Conservation (phyloP, 1,140 invertebrate species). For the Holotrichia oblita region DNA sequence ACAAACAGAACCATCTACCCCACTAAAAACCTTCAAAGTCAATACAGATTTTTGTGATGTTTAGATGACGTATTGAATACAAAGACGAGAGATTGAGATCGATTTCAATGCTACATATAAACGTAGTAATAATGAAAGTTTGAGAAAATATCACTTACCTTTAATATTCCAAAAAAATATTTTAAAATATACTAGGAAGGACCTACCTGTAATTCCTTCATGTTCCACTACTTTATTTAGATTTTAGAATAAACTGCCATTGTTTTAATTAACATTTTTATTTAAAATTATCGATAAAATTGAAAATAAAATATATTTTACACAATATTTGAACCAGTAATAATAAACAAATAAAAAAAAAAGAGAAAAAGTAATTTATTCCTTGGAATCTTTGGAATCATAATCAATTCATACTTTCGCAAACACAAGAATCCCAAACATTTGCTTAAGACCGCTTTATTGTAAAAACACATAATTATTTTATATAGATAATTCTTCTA, state of each 20-base stretch:
- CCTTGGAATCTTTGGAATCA: background rate
- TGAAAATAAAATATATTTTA: conserved; percentile 27
- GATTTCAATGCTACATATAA: no score
- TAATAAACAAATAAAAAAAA: background rate
- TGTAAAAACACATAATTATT: conserved; percentile 36
- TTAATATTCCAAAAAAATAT: no score
- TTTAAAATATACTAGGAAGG: no score
- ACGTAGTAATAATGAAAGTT: no score
- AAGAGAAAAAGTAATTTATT: background rate
- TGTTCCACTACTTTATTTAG: background rate
- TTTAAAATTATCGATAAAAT: conserved; percentile 27
- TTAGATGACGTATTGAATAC: no score
- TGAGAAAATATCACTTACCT: no score
- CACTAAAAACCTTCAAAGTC: no score
- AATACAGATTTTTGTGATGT: no score
- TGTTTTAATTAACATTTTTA: background rate
- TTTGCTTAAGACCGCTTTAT: conserved; percentile 12
- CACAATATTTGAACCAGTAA: background rate
- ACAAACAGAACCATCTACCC: no score
- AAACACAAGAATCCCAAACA: background rate
- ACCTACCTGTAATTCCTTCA: no score
- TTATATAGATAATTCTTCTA: conserved; percentile 21
- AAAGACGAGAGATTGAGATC: no score
- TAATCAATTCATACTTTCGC: background rate
- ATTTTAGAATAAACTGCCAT: conserved; percentile 3